Base-by-base conservation (phyloP, 92 coral and sea anemone genomes). In the Epizoanthus stellaris region DNA sequence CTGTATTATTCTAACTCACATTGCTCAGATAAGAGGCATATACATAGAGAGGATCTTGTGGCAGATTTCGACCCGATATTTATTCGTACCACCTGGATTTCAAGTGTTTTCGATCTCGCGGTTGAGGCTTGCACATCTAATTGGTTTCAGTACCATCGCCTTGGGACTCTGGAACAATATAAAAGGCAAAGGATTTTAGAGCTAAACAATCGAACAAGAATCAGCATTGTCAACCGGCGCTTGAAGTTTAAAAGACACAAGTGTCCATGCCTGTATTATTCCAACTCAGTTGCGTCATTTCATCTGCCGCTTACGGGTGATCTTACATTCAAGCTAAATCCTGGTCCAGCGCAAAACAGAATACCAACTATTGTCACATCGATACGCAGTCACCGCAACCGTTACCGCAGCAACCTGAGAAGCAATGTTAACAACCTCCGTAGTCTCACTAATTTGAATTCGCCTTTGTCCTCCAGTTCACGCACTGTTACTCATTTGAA, bases 201-300 rank as follows among this genome's bases (percentile, higher is more conserved):
- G 66, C 66, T 61, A 61, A 61, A 61, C 66, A 61, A 61, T 61
- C 66, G 66, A 61, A 61, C 66, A 61, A n/a, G 30, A 61, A 17
- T 17, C 66, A 61, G 66, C 66, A 61, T 61, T 61, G 30, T 61
- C 66, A 61, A 61, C 66, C 66, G 66, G 66, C 30, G 23, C 30
- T 61, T 61, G 66, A n/a, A 61, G 66, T 61, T 61, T 61, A 49
- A 14, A 75, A 52, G 81, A 43, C 81, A 75, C 36, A 75, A 75
- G 81, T 58, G 81, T 52, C 81, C 81, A 20, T 75, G 81, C 34
- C 60, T 21, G 59, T 75, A 45, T 75, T 75, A 75, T 52, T 52
- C 81, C 15, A 75, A 75, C 61, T 43, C 81, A 52, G 60, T 12
- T 19, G 81, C 81, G 20, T 25, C 76, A 71, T 71, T 71, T 47